These are phyloP conservation scores for Nyctalus aviator DNA, from an alignment of 2,797 vertebrate genomes.

Conservation along the genomic window DNA sequence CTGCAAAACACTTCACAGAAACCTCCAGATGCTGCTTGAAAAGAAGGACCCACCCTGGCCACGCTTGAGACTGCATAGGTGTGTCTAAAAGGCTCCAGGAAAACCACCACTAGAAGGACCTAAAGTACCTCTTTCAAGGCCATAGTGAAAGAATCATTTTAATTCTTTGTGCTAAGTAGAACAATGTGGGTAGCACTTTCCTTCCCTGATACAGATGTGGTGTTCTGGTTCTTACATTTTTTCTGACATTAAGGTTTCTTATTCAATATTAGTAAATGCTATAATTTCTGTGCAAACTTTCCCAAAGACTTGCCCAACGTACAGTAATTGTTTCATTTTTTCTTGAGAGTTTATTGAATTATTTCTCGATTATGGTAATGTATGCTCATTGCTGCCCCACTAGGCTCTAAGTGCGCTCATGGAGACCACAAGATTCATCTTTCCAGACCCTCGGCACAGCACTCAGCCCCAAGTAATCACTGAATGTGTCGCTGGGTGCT, in stretches of 20 bases:
- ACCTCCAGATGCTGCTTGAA: background rate
- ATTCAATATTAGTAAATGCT: background rate
- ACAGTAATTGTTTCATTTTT: background rate
- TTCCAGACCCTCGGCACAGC: background rate
- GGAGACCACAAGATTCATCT: background rate
- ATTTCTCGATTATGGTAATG: background rate
- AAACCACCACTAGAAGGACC: background rate
- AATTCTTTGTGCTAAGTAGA: constrained; percentile 18
- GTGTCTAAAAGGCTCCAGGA: background rate
- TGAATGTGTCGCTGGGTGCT: background rate
- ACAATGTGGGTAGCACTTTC: background rate
- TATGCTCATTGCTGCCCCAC: background rate
- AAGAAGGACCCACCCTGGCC: background rate
- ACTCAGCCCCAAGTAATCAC: background rate
- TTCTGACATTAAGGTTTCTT: background rate
- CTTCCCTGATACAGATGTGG: background rate
- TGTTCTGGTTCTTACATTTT: background rate
- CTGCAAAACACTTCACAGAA: background rate
- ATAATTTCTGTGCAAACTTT: background rate
- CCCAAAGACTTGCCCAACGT: background rate
- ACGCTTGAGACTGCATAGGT: no score
- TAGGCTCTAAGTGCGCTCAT: background rate
- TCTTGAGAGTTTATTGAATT: background rate
- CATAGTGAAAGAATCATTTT: background rate
- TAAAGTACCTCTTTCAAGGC: background rate